Base-by-base conservation (phyloP, 2,797 vertebrate species). In the Anas capensis region DNA sequence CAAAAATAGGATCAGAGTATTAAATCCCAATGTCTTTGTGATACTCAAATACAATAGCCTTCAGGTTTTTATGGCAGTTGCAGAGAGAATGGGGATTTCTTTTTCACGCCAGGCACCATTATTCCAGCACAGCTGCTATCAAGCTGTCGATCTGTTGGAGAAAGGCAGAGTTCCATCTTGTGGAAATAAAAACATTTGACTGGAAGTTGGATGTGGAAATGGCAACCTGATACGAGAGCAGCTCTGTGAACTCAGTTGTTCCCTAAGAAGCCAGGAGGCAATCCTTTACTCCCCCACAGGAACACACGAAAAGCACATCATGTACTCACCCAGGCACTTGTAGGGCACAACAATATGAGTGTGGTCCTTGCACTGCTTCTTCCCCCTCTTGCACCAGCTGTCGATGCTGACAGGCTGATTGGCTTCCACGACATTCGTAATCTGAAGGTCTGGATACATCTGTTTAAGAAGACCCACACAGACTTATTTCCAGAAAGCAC, bases 401-500 rank as follows among this genome's bases (percentile, higher is more conserved):
- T 99, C 98, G 7, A 99, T 99, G 79, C 96, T 98, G 88, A 99
- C 98, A 0, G 98, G 98, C 94, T 99, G 98, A 92, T 99, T 99
- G 80, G 99, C 99, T 88, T 99, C 99, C 96, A 99, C 98, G 36
- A 99, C 99, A 0, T 99, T 99, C 5, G 99, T 99, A 95, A 99
- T 99, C 97, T 98, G 98, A 44, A 99, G 98, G 86, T 99, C 99
- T 51, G 99, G 98, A 94, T 99, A 99, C 97, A 99, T 99, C 99
- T 99, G 97, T 82, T 62, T 53, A 85, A 89, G 20, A 61, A 72
- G 57, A 88, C 2, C 12, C 62, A 94, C 3, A 60, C 1, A 54
- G 3, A 58, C 86, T 91, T 53, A 20, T 68, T 17, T 64, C 75
- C 79, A 57, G 82, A 61, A 76, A 61, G n/a, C n/a, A 68, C 36